Evolutionary conservation across 1,140 invertebrate genomes (phyloP), one percentile per base, ranked within the genome.

Genomic region (Whitmania pigra): DNA sequence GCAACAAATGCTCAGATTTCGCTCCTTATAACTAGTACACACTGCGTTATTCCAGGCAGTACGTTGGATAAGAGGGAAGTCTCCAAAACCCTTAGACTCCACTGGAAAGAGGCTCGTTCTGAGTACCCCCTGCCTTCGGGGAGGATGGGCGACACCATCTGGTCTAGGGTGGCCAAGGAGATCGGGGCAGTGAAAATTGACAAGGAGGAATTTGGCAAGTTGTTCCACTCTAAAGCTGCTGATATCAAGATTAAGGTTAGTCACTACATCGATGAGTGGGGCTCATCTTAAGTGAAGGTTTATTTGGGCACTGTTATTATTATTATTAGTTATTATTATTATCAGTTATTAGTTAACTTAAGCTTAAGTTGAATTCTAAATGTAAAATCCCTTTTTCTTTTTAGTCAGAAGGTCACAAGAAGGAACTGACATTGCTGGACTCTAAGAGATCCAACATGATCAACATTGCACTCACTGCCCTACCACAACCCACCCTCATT

Each of bases 381-480:
- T 49, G 5, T 49, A 11, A 13, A 49, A 49, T 11, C 18, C 25
- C 74, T 71, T 49, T 17, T 49, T 49, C 43, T 49, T 49, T 13
- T 4, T 92, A 93, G 86, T 88, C 93, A 83, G 92, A 93, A 81
- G 86, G 89, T 83, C 92, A 90, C 81, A 96, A 94, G 80, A 97
- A 94, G 82, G 91, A 94, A 82, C 89, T 97, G 71, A 92, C 96
- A 57, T 93, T 99, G 31, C 84, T 99, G 79, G 94, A 97, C 82
- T 89, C 93, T 31, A 99, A 99, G 80, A 85, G 97, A 75, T 99
- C 95, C 3, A 98, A 99, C 83, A 94, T 94, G 15, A 99, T 99
- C 76, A 99, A 99, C 81, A 99, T 99, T 78, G 94, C 93, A 20
- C 92, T 99, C 88, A 99, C 95, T 15, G 97, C 97, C 80, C 84